Evolutionary conservation across 2,888 invertebrate genomes (phyloP).

Genomic region (Phorcus lineatus): DNA sequence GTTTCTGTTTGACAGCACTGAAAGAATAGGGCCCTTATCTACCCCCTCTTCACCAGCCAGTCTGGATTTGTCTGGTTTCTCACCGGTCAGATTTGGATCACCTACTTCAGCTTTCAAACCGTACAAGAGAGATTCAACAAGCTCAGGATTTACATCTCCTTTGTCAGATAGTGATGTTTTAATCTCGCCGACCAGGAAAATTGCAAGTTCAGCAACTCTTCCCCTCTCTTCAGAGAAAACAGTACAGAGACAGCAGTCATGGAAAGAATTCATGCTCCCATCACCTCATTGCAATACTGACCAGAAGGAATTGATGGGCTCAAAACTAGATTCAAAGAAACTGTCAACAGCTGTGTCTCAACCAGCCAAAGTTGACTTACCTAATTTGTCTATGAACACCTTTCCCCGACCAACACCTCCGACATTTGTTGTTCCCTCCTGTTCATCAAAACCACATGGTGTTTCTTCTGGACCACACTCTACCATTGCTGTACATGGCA

Average conservation of each 20-base stretch:
- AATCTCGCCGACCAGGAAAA: not conserved
- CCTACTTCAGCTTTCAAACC: slow-evolving; percentile 17
- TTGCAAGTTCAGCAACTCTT: not conserved
- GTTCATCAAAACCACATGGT: not conserved
- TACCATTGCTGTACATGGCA: not conserved
- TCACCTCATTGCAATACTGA: slow-evolving; percentile 15
- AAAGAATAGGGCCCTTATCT: not conserved
- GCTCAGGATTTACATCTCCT: slow-evolving; percentile 6
- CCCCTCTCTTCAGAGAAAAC: not conserved
- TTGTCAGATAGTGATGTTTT: not conserved
- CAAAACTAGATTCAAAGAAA: not conserved
- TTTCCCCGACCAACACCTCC: slow-evolving; percentile 9
- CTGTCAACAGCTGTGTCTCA: not conserved
- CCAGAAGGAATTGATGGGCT: not conserved
- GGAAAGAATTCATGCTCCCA: slow-evolving; percentile 25
- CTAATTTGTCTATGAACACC: not conserved
- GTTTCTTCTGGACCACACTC: not conserved
- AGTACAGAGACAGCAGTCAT: slow-evolving; percentile 11
- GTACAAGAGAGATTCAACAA: not conserved
- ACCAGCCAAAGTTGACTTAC: not conserved
- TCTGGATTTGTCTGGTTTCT: not conserved
- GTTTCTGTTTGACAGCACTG: not conserved
- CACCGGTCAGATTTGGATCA: not conserved
- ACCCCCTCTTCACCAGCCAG: not conserved
- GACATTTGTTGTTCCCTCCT: not conserved